Evolutionary conservation across 2,113 vertebrate species (phyloP).

Genomic region (Okapia johnstoni): DNA sequence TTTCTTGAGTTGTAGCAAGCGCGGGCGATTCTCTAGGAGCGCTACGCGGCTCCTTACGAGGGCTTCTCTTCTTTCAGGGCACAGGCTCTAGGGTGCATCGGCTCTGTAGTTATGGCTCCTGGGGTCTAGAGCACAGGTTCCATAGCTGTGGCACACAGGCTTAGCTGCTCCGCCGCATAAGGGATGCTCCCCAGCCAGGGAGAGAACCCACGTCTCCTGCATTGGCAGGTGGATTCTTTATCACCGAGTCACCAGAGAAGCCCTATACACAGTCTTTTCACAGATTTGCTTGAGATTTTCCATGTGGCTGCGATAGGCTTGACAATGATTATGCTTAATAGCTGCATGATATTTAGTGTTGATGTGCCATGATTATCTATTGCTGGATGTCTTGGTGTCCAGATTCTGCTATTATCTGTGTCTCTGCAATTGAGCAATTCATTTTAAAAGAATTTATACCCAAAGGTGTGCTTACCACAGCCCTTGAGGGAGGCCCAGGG

Average conservation of each 20-base stretch:
- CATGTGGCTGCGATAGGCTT: neutral
- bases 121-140: neutral
- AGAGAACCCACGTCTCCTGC: neutral
- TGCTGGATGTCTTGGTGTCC: neutral
- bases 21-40: fast-evolving
- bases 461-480: neutral
- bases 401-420: neutral
- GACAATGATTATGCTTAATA: neutral
- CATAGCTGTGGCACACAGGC: fast-evolving
- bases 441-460: neutral
- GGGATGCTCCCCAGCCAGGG: neutral
- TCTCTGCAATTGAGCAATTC: neutral
- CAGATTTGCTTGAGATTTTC: neutral
- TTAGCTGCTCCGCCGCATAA: neutral
- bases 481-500: neutral
- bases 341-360: neutral
- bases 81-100: fast-evolving
- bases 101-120: fast-evolving
- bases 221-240: neutral
- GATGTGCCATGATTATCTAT: neutral
- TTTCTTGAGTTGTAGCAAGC: neutral
- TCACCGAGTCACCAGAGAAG: neutral
- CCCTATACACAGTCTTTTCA: neutral
- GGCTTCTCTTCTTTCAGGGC: neutral
- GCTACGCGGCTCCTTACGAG: fast-evolving